These are phyloP conservation scores for Aplocera efformata DNA, from an alignment of 2,888 invertebrate species.

Conservation along the genomic window DNA sequence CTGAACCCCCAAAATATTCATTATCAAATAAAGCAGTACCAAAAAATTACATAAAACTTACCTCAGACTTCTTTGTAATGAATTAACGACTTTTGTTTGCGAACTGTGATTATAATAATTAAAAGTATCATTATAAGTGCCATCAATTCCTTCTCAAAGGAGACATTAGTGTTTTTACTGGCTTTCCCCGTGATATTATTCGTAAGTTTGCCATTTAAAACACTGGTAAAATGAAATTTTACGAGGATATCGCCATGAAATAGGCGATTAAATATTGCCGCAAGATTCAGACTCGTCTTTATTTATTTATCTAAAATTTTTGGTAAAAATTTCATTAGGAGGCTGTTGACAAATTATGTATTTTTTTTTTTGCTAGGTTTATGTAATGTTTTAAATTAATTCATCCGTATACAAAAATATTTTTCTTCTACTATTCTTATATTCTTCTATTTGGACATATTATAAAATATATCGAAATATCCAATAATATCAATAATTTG, in stretches of 20 bases:
- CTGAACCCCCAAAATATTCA: background rate
- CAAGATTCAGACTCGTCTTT: background rate
- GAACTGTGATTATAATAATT: constrained; percentile 76
- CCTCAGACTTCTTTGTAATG: constrained; percentile 67
- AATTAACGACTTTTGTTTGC: constrained; percentile 73
- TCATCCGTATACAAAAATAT: no score
- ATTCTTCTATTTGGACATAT: no score
- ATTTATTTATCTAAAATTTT: no score
- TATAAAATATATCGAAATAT: no score
- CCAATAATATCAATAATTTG: no score
- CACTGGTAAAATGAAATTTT: constrained; percentile 43
- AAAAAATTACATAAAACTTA: constrained; percentile 27
- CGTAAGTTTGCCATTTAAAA: constrained; percentile 53
- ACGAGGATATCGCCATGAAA: constrained; percentile 24
- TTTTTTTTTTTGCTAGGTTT: no score
- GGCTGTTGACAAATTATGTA: no score
- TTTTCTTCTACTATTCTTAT: no score
- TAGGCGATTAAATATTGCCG: constrained; percentile 5
- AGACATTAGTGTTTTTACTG: constrained; percentile 72
- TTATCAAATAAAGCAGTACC: constrained; percentile 7
- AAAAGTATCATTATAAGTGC: constrained; percentile 77
- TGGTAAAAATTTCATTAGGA: no score
- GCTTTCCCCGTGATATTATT: constrained; percentile 56
- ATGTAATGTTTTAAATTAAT: no score
- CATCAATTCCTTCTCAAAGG: constrained; percentile 74